Base-by-base conservation (phyloP, 1,140 invertebrate genomes). In the Anagrus nilaparvatae region DNA sequence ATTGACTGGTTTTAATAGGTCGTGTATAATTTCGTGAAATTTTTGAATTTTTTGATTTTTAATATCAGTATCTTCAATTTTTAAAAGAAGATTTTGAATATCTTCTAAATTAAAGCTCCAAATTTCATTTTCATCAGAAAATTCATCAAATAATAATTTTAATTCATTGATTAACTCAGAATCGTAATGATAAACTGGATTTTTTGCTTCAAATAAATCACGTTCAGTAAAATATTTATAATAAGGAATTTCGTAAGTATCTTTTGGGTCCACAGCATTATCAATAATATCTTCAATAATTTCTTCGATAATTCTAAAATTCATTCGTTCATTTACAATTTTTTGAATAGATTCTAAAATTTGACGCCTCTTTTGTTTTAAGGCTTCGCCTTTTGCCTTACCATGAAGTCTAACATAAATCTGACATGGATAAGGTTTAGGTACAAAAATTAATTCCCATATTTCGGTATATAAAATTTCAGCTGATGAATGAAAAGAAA, bases 61-160 rank as follows among this genome's bases (percentile, higher is more conserved):
- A n/a, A n/a, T n/a, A n/a, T n/a, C n/a, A n/a, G n/a, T n/a, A n/a
- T n/a, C n/a, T 25, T 49, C 23, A 6, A 60, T 45, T 6, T 30
- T 38, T 7, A 59, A 19, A 6, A 64, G 41, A 9, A 41, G 42
- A 5, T 35, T 30, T 19, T 60, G 50, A 0, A 67, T 29, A 14
- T 57, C 53, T 4, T 37, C 17, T 1, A 65, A 24, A 2, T 47
- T 52, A 4, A 61, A 46, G 13, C 55, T 52, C 63, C 63, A 67
- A 14, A 6, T 12, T 0, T 33, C 10, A 1, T 20, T 30, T 7
- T 40, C 21, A 12, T 39, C 20, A 5, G 19, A 39, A 3, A 49
- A 29, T 1, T 13, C 14, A 3, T 44, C 9, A 23, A 59, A 56
- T 14, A 67, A 44, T 6, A 13, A 28, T 4, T 52, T 53, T 4